Conservation (phyloP, 1,140 invertebrate species). For the Trichogramma pretiosum region DNA sequence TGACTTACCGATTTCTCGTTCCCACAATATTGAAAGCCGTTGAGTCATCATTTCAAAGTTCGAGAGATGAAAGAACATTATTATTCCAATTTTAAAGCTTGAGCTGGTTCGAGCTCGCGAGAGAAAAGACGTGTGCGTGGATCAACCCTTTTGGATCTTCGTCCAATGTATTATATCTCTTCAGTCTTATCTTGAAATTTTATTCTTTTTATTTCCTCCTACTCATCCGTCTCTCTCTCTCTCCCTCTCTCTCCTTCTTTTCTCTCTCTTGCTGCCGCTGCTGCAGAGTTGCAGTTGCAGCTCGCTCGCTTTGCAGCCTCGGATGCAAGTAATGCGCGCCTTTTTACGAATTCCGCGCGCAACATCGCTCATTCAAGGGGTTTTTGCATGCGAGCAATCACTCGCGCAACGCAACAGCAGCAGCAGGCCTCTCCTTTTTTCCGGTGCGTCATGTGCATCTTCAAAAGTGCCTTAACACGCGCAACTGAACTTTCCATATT, state of each 20-base stretch:
- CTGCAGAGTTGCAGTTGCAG: constrained; percentile 27
- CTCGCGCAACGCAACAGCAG: no score
- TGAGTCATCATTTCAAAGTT: constrained; percentile 43
- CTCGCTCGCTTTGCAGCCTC: constrained; percentile 21
- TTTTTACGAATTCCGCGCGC: constrained; percentile 36
- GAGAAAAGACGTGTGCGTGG: constrained; percentile 18
- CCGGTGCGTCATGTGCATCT: constrained; percentile 8
- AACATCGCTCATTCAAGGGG: constrained; percentile 32
- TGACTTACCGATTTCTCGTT: constrained; percentile 38
- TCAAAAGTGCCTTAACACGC: no score
- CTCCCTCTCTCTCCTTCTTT: constrained; percentile 10
- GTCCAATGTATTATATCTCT: constrained; percentile 29
- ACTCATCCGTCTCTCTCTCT: constrained; percentile 3
- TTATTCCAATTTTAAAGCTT: constrained; percentile 46
- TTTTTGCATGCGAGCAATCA: constrained; percentile 7
- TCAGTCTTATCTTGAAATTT: constrained; percentile 21
- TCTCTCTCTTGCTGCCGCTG: constrained; percentile 8
- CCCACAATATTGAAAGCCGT: constrained; percentile 44
- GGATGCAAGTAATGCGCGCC: no score
- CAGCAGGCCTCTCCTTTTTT: constrained; percentile 12
- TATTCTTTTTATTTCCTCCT: constrained; percentile 15
- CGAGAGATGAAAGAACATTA: constrained; percentile 41
- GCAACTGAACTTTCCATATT: constrained; percentile 19
- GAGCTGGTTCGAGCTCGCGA: no score
- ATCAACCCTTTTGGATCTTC: constrained; percentile 21